Percentiles rank a stretch among this genome's conserved stretches.
Conservation (phyloP, 2,113 vertebrate genomes). For the Propithecus coquereli region DNA sequence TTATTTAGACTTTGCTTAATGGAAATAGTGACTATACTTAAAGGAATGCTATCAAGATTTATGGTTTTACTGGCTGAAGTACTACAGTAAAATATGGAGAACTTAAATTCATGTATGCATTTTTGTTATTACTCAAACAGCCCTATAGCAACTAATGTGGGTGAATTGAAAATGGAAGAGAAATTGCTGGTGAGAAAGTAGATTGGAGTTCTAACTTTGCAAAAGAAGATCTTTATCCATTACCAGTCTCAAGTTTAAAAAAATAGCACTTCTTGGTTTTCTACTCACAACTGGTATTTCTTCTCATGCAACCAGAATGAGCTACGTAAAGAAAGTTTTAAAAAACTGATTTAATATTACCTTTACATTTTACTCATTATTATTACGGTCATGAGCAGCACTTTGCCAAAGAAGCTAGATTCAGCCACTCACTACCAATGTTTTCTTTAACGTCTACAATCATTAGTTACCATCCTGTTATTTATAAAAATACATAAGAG, state of each 20-base stretch:
- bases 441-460: background rate
- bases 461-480: background rate
- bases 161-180: background rate
- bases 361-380: background rate
- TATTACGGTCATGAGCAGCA: background rate
- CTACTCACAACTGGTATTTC: background rate
- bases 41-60: slow-evolving; percentile 10
- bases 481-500: slow-evolving; percentile 15
- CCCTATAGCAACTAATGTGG: background rate
- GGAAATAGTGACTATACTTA: background rate
- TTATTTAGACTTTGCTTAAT: slow-evolving; percentile 47
- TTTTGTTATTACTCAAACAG: slow-evolving; percentile 40
- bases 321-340: background rate
- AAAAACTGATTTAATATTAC: background rate
- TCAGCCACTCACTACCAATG: background rate
- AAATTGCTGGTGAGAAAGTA: slow-evolving; percentile 19
- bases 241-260: background rate
- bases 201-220: background rate
- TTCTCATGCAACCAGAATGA: background rate
- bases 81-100: background rate
- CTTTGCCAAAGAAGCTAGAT: background rate
- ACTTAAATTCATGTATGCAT: background rate
- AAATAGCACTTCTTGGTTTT: background rate
- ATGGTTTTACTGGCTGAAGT: slow-evolving; percentile 2
- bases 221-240: slow-evolving; percentile 33